phyloP scores from a whole-genome alignment of 2,888 invertebrate genomes.

The Osedax frankpressi region DNA sequence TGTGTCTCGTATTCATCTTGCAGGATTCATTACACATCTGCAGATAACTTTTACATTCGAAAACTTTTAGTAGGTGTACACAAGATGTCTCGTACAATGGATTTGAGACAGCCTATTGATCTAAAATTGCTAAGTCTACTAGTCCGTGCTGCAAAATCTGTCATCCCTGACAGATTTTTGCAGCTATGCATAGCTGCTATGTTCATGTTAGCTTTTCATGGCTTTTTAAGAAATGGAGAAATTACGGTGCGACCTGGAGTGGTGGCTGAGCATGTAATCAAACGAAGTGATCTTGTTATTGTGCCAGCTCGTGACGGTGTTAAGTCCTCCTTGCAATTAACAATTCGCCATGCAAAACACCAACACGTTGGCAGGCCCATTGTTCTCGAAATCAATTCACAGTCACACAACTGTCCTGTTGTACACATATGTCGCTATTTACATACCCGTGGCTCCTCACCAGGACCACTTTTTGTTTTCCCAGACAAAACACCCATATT shows the following conservation, averaged over 20 bases:
- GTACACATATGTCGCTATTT: background rate
- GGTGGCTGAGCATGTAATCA: background rate
- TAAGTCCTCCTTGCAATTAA: background rate
- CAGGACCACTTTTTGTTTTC: background rate
- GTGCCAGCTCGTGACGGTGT: background rate
- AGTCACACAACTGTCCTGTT: background rate
- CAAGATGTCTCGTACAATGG: background rate
- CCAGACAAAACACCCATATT: background rate
- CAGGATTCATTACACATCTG: conserved; percentile 1
- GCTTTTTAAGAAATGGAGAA: background rate
- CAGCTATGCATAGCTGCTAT: background rate
- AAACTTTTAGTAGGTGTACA: background rate
- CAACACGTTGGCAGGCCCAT: background rate
- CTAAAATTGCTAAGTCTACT: background rate
- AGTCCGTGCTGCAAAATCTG: background rate
- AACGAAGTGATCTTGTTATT: background rate
- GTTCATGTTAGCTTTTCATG: background rate
- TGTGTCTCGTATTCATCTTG: background rate
- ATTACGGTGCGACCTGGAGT: background rate
- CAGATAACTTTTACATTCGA: background rate
- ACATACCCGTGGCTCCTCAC: background rate
- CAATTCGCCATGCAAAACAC: background rate
- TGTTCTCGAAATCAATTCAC: conserved; percentile 1
- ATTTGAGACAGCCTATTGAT: background rate
- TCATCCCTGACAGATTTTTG: background rate